Base-by-base conservation (phyloP, 92 coral and sea anemone genomes). In the Micromussa lordhowensis region DNA sequence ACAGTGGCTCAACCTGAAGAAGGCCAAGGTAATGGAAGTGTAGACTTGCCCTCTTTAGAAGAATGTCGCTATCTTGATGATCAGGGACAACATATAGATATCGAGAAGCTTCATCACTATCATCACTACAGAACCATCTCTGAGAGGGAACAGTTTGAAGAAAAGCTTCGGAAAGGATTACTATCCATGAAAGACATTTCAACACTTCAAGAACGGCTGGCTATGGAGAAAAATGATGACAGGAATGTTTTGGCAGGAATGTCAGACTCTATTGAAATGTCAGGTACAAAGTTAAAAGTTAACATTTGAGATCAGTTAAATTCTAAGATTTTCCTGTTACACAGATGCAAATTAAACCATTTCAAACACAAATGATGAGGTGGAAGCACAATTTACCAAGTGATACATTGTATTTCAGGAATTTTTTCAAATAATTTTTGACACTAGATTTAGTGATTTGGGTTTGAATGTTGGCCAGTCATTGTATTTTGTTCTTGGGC, bases 181-280 rank as follows among this genome's bases (percentile, higher is more conserved):
- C 81, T 91, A 28, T 94, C 98, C 3, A 91, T 94, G 58, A 91
- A 87, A 48, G 98, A 95, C 75, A 91, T 92, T 24, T 94, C 92
- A 82, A 80, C 84, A 10, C 74, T 79, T 3, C 70, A 90, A 48
- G 93, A 72, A 14, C 79, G 79, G 30, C 16, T 59, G 34, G 85
- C 83, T 73, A 68, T 74, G 77, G 95, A 84, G 66, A 88, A 78
- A 32, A 90, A 87, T 35, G 92, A 92, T 30, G 95, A 80, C 24
- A 88, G 19, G 55, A 95, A 90, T 35, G 94, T 94, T 59, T 86
- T 90, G 63, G 95, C 93, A 69, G 98, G 94, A 61, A 92, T 92
- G 58, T 66, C 88, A 15, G 63, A 54, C 44, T 78, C 77, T 7
- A n/a, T 84, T 18, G 80, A 58, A 34, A 78, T 84, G 69, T 35